Evolutionary conservation across 2,888 invertebrate genomes (phyloP).

Genomic region (Polyommatus icarus): DNA sequence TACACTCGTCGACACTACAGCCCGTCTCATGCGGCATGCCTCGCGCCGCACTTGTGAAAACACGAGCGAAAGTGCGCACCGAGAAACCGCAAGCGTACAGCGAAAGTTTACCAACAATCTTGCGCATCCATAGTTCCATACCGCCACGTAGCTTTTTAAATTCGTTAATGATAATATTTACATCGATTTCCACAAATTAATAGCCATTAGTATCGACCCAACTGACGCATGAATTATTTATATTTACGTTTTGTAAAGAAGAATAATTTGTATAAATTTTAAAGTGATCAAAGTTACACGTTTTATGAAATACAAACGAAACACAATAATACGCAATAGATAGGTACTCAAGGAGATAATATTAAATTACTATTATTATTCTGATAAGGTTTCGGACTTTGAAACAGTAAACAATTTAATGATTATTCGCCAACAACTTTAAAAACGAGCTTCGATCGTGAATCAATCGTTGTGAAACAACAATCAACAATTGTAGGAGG

Average conservation of each 20-base stretch:
- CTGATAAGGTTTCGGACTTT: conserved; percentile 1
- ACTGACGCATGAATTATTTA: not conserved
- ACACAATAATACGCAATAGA: not conserved
- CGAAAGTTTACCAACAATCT: conserved; percentile 60
- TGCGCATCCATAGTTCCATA: conserved; percentile 38
- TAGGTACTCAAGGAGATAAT: not conserved
- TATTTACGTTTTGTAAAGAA: conserved; percentile 14
- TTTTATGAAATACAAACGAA: not conserved
- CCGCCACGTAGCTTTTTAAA: conserved; percentile 39
- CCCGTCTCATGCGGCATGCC: not conserved
- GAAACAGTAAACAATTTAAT: not conserved
- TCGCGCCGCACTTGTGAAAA: conserved; percentile 39
- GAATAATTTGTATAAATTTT: conserved; percentile 21
- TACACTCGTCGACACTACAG: conserved; percentile 39
- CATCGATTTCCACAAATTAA: conserved; percentile 10
- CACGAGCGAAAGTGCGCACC: conserved; percentile 61
- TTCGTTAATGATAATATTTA: conserved; percentile 12
- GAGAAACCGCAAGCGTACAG: conserved; percentile 45
- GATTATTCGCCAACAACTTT: not conserved
- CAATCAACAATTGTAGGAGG: conserved; percentile 48
- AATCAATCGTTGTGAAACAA: conserved; percentile 32
- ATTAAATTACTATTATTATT: not conserved
- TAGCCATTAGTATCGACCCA: not conserved
- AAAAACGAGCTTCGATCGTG: conserved; percentile 5
- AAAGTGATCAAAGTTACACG: not conserved